These are phyloP conservation scores for Ophraella communa DNA, from an alignment of 2,888 invertebrate genomes.

Conservation along the genomic window DNA sequence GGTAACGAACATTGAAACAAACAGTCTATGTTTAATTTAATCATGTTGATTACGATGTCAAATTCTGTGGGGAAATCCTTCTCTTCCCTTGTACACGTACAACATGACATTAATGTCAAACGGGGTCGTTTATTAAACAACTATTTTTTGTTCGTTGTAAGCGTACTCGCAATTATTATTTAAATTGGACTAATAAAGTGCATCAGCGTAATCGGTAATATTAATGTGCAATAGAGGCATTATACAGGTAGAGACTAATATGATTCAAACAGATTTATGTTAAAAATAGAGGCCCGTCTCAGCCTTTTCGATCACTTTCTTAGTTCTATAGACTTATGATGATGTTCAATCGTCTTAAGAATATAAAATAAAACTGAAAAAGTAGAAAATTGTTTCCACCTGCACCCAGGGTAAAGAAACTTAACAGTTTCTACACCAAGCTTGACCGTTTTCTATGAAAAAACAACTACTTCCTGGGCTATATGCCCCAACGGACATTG, in stretches of 20 bases:
- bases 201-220: background rate
- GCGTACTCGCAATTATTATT: constrained; percentile 3
- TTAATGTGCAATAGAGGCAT: background rate
- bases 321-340: too few species aligned
- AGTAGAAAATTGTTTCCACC: too few species aligned
- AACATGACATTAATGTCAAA: constrained; percentile 7
- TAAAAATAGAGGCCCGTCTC: too few species aligned
- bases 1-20: background rate
- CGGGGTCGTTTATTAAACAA: background rate
- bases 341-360: too few species aligned
- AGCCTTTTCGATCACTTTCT: too few species aligned
- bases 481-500: too few species aligned
- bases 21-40: constrained; percentile 12
- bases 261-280: too few species aligned
- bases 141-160: background rate
- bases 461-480: too few species aligned
- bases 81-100: constrained; percentile 1
- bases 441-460: too few species aligned
- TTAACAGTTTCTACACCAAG: too few species aligned
- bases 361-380: too few species aligned
- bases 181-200: constrained; percentile 1
- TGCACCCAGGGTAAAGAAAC: too few species aligned
- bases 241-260: background rate
- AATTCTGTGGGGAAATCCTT: constrained; percentile 3
- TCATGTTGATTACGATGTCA: constrained; percentile 4